Base-by-base conservation (phyloP, 2,888 invertebrate species). In the Melieria crassipennis region DNA sequence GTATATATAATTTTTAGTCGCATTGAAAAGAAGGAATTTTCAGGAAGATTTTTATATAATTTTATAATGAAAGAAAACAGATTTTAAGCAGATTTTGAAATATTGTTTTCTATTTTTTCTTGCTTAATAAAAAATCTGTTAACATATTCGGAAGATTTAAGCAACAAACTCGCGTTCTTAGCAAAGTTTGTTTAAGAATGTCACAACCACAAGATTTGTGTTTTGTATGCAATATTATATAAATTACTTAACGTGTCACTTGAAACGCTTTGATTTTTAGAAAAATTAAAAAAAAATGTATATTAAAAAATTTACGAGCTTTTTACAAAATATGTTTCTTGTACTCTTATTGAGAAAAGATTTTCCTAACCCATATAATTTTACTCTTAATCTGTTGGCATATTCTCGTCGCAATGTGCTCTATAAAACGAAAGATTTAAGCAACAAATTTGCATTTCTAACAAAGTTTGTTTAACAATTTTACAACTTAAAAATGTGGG, bases 381-480 rank as follows among this genome's bases (percentile, higher is more conserved):
- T 30, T 30, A 30, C 30, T 7, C 5, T 9, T 4, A 30, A 50
- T 47, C 0, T 47, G 11, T 1, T 11, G 48, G 30, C 5, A 57
- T n/a, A 9, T 63, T 46, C 13, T 9, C 48, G 52, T 9, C 11
- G 30, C 7, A 1, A 42, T 11, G 7, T 48, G 64, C 65, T 65
- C 43, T 65, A 69, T 69, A 52, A 74, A 74, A 80, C 79, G 79
- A 82, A 80, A 82, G 81, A 82, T 80, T 82, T 67, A 78, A 79
- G 78, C 76, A 76, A 78, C 77, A 77, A 82, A 80, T 81, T 30
- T 30, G 30, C 30, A 30, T 30, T 30, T 30, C 1, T 30, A 30
- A 30, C 30, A 3, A 3, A 30, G 3, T 3, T 30, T 30, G 30
- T 30, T 30, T 30, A 30, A 30, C 30, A 30, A 30, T 30, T 30